Conservation (phyloP, 2,113 vertebrate species). For the Sander lucioperca region DNA sequence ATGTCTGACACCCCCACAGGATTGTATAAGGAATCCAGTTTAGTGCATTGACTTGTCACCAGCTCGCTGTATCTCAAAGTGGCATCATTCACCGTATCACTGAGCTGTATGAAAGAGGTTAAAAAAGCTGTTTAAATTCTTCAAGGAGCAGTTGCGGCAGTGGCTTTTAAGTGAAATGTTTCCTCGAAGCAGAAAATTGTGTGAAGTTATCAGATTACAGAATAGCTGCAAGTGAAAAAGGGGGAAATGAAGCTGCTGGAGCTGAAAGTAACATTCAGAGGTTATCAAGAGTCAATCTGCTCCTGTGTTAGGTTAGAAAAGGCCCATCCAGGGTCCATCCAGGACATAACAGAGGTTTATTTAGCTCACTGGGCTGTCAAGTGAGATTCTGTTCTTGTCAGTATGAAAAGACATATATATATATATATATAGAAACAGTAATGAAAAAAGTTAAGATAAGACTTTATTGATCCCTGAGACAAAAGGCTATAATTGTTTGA, state of each 20-base stretch:
- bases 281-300: not conserved
- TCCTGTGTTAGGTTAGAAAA: not conserved
- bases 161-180: constrained; percentile 4
- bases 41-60: not conserved
- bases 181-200: constrained; percentile 30
- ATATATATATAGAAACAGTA: not conserved
- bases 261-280: not conserved
- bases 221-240: not conserved
- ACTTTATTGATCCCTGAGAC: not conserved
- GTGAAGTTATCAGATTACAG: constrained; percentile 43
- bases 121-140: not conserved
- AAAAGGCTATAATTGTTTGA: not conserved
- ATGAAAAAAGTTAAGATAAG: not conserved
- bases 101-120: not conserved
- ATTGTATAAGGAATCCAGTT: constrained; percentile 22
- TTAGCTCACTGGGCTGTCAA: not conserved
- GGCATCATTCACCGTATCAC: not conserved
- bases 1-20: not conserved
- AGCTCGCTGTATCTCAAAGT: not conserved
- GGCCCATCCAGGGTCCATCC: not conserved
- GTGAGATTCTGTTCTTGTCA: not conserved
- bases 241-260: not conserved
- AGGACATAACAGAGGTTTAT: not conserved
- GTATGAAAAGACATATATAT: not conserved
- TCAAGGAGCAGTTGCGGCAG: not conserved